These are phyloP conservation scores for Acanthiza pusilla DNA, from an alignment of 2,797 vertebrate species.

Conservation along the genomic window DNA sequence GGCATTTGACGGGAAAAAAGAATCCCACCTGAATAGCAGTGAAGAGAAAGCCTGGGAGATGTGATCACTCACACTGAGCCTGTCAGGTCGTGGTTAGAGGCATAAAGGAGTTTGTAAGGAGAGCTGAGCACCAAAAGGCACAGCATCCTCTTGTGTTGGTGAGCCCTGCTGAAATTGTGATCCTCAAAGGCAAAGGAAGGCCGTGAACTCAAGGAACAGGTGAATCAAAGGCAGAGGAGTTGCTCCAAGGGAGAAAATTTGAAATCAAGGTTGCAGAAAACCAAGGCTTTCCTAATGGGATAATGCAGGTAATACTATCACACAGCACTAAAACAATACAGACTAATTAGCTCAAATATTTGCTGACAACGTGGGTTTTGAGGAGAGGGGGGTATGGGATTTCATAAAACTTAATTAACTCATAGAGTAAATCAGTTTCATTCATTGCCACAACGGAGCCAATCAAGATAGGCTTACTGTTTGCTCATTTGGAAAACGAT, in stretches of 20 bases:
- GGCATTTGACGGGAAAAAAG: background rate
- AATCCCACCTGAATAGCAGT: background rate
- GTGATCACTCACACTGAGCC: background rate
- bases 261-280: background rate
- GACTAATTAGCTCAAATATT: conserved; percentile 69
- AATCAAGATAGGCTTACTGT: conserved; percentile 64
- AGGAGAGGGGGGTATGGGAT: conserved; percentile 3
- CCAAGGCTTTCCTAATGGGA: background rate
- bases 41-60: background rate
- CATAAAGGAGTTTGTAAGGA: background rate
- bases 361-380: conserved; percentile 48
- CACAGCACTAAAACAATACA: conserved; percentile 43
- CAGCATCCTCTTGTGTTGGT: background rate
- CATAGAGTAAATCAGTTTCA: conserved; percentile 65
- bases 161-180: background rate
- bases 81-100: background rate
- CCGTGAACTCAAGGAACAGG: background rate
- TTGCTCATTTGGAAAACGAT: conserved; percentile 75
- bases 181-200: conserved; percentile 14
- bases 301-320: conserved; percentile 44
- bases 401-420: conserved; percentile 75
- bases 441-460: conserved; percentile 60
- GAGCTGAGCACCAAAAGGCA: background rate
- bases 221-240: conserved; percentile 34
- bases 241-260: background rate